Evolutionary conservation across 2,797 vertebrate genomes (phyloP).

Genomic region (Lepilemur septentrionalis): DNA sequence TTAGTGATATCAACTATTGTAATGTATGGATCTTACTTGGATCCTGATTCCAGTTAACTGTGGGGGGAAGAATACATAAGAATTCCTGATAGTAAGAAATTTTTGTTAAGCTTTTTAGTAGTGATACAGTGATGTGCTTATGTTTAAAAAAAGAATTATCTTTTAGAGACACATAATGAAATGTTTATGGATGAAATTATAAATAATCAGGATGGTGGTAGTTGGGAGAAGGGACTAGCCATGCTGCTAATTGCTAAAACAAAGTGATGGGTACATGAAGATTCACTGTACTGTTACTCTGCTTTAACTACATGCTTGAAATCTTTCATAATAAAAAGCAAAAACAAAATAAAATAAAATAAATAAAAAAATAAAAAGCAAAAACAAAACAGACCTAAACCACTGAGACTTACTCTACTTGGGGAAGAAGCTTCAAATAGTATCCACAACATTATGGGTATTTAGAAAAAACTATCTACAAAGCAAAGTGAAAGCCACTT

Average conservation of each 20-base stretch:
- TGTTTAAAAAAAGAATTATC: neutral
- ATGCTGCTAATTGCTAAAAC: neutral
- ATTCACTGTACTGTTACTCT: neutral
- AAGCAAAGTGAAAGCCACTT: neutral
- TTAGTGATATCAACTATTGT: neutral
- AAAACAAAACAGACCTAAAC: neutral
- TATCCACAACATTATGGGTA: neutral
- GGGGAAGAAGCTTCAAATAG: neutral
- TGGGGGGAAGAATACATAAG: neutral
- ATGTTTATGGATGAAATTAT: neutral
- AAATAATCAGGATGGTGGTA: neutral
- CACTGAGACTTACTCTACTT: neutral
- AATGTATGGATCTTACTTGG: neutral
- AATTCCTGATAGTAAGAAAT: neutral
- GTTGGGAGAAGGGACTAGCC: neutral
- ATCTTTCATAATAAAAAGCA: neutral
- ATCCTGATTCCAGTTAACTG: neutral
- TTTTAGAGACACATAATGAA: neutral
- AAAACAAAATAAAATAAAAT: neutral
- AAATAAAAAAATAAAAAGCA: neutral
- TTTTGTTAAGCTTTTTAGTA: neutral
- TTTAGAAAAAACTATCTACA: neutral
- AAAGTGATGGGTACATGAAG: neutral
- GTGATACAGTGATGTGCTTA: neutral
- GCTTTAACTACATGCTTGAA: neutral